Percentiles rank a stretch among this genome's conserved stretches.
Evolutionary conservation across 2,113 vertebrate species (phyloP).

Genomic region (Datnioides undecimradiatus): DNA sequence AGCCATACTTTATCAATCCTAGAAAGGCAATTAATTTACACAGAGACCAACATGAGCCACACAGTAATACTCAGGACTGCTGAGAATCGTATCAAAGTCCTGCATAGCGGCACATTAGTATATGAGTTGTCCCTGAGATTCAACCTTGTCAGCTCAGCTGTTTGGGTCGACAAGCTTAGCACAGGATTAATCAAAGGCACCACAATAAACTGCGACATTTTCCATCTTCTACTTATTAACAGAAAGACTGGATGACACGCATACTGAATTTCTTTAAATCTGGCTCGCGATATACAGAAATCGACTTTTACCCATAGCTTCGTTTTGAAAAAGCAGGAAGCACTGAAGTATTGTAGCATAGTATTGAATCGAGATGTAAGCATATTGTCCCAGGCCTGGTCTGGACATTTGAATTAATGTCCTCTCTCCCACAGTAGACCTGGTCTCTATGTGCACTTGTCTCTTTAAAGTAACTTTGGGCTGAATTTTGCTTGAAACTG

Average conservation of each 20-base stretch:
- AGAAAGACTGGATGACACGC: background rate
- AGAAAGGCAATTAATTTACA: background rate
- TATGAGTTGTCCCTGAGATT: background rate
- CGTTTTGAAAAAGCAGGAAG: no score
- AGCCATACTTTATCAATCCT: background rate
- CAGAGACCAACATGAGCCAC: background rate
- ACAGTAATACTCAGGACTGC: background rate
- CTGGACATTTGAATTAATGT: constrained; percentile 2
- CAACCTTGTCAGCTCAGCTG: background rate
- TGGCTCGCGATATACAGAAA: no score
- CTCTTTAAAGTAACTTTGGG: background rate
- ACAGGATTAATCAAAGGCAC: background rate
- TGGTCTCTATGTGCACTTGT: background rate
- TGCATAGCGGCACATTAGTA: background rate
- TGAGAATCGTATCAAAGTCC: background rate
- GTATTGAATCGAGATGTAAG: no score
- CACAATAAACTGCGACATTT: constrained; percentile 1
- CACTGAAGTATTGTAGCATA: no score
- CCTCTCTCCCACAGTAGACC: background rate
- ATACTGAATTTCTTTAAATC: no score
- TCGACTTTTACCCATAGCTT: no score
- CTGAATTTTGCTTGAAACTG: background rate
- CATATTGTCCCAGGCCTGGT: no score
- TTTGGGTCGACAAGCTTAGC: background rate
- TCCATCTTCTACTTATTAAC: background rate